These are phyloP conservation scores for Sitta carolinensis DNA, from an alignment of 2,797 vertebrate genomes.

Conservation along the genomic window DNA sequence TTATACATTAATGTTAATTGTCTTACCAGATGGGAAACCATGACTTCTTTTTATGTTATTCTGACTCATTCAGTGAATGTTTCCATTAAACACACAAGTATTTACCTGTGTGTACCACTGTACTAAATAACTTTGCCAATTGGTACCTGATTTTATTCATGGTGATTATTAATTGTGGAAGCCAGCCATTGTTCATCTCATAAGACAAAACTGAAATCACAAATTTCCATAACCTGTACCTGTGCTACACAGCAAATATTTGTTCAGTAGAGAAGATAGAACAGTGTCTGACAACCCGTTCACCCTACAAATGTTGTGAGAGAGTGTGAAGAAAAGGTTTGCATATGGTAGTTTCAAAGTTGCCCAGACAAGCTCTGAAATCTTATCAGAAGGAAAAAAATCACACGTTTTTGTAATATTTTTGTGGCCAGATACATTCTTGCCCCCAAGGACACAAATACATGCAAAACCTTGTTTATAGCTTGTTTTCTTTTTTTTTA, in stretches of 20 bases:
- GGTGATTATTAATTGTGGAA: not conserved
- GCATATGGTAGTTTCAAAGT: not conserved
- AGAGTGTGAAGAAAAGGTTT: not conserved
- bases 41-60: not conserved
- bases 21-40: not conserved
- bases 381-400: not conserved
- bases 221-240: not conserved
- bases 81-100: not conserved
- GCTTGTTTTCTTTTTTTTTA: not conserved
- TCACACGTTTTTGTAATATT: not conserved
- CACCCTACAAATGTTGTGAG: not conserved
- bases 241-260: not conserved
- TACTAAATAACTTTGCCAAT: not conserved
- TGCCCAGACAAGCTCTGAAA: not conserved
- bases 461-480: rapidly evolving
- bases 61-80: not conserved
- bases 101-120: not conserved
- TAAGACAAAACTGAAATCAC: not conserved
- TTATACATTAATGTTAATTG: not conserved
- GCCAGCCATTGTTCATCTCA: not conserved
- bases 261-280: not conserved
- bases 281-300: not conserved
- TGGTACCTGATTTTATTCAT: not conserved
- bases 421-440: not conserved
- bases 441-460: not conserved